Evolutionary conservation across 1,140 invertebrate genomes (phyloP), one percentile per base, ranked within the genome.

Genomic region (Leptonema lineaticorne): DNA sequence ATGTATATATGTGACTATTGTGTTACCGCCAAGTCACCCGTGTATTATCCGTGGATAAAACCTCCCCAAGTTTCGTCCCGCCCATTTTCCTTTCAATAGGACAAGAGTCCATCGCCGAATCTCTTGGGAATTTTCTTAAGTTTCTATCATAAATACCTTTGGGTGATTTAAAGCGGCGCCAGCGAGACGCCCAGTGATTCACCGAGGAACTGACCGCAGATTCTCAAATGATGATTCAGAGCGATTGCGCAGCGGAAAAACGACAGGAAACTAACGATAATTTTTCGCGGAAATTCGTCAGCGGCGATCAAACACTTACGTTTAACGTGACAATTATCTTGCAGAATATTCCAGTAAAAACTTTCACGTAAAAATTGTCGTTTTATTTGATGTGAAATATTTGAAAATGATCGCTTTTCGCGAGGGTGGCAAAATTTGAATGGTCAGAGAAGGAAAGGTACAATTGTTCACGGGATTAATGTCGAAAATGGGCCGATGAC

Each of bases 11-110:
- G 48, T 20, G 57, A 18, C 28, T 29, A 59, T 59, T 37, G 30
- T 37, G 57, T 9, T 59, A 22, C 45, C 24, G 20, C 56, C 50
- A 45, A 70, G 69, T 66, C 53, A 58, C 18, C 69, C 69, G 63
- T 70, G 69, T 66, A 67, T 70, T 63, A 70, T 63, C 56, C 41
- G 18, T 53, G 58, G 57, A 70, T 67, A 70, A 67, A 63, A 59
- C 26, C 9, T 59, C 58, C 48, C 24, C n/a, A 2, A 18, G 28
- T 50, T 5, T 11, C 58, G 18, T 8, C 20, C 69, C 65, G 63
- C 69, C 69, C 41, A 56, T 50, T 63, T 70, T 70, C 60, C 64
- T 64, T 46, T 58, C 63, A 16, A 37, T 20, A 46, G 41, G 69
- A 69, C 50, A 57, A n/a, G 46, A 30, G 53, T 58, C 29, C 68